These are phyloP conservation scores for Actenoides hombroni DNA, from an alignment of 2,113 vertebrate genomes.

Conservation along the genomic window DNA sequence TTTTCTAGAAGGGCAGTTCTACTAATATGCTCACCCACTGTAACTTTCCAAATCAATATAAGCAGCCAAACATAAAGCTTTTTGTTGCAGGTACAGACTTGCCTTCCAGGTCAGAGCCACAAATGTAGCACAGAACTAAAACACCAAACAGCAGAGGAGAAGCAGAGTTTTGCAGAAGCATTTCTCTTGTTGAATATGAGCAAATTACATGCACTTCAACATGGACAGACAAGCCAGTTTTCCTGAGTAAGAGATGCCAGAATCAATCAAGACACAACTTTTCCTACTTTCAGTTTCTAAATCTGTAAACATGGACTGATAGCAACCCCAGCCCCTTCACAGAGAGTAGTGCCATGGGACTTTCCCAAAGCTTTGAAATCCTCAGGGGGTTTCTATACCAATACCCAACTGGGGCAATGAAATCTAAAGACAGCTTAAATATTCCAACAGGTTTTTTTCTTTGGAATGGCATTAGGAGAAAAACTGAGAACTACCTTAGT, in stretches of 20 bases:
- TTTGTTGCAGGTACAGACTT: background rate
- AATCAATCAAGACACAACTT: background rate
- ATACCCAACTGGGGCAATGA: background rate
- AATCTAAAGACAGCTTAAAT: background rate
- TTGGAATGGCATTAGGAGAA: background rate
- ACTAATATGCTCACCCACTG: background rate
- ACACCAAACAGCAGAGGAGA: background rate
- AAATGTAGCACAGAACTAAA: background rate
- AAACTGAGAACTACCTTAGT: background rate
- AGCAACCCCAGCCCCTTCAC: background rate
- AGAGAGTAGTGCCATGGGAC: background rate
- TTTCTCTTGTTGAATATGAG: background rate
- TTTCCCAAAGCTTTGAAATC: background rate
- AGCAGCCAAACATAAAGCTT: background rate
- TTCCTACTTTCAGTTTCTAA: background rate
- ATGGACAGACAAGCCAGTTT: background rate
- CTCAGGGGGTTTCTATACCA: background rate
- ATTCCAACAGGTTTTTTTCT: background rate
- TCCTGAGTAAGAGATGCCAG: background rate
- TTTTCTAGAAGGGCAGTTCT: background rate
- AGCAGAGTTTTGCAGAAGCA: background rate
- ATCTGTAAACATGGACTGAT: accelerated
- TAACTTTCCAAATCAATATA: background rate
- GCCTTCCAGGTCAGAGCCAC: background rate
- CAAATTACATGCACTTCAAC: background rate